phyloP scores from a whole-genome alignment of 2,797 vertebrate genomes.

The Iguana delicatissima region DNA sequence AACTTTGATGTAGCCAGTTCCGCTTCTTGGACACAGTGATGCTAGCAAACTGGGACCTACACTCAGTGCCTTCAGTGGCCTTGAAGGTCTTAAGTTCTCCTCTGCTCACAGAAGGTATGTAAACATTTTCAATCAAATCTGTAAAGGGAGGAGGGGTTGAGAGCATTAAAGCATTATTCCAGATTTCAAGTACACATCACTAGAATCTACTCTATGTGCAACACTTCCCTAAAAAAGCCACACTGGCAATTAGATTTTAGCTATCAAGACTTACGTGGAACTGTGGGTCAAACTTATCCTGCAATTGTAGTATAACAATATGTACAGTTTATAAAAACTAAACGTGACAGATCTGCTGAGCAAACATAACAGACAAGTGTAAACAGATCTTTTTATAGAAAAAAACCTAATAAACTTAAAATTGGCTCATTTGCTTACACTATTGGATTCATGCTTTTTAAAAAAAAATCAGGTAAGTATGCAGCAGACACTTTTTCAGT shows the following conservation, averaged over 20 bases:
- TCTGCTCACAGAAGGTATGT: conserved; percentile 80
- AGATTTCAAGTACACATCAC: conserved; percentile 18
- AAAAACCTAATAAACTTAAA: conserved; percentile 4
- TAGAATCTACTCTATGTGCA: conserved; percentile 12
- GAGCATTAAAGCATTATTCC: conserved; percentile 39
- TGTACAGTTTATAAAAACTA: conserved; percentile 37
- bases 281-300: conserved; percentile 44
- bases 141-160: conserved; percentile 50
- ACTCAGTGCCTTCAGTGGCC: conserved; percentile 71
- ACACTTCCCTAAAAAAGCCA: background rate
- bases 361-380: conserved; percentile 36
- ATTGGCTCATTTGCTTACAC: conserved; percentile 18
- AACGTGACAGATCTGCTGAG: conserved; percentile 52
- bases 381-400: background rate
- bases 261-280: conserved; percentile 45
- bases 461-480: background rate
- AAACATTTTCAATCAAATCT: conserved; percentile 92
- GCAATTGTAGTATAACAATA: conserved; percentile 58
- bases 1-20: conserved; percentile 96
- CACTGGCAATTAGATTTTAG: conserved; percentile 50
- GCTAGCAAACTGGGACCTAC: conserved; percentile 82
- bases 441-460: background rate
- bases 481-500: too few relatives aligned
- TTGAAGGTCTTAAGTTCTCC: conserved; percentile 78
- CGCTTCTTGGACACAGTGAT: conserved; percentile 98